phyloP scores from a whole-genome alignment of 2,113 vertebrate genomes.

The Istiophorus platypterus region DNA sequence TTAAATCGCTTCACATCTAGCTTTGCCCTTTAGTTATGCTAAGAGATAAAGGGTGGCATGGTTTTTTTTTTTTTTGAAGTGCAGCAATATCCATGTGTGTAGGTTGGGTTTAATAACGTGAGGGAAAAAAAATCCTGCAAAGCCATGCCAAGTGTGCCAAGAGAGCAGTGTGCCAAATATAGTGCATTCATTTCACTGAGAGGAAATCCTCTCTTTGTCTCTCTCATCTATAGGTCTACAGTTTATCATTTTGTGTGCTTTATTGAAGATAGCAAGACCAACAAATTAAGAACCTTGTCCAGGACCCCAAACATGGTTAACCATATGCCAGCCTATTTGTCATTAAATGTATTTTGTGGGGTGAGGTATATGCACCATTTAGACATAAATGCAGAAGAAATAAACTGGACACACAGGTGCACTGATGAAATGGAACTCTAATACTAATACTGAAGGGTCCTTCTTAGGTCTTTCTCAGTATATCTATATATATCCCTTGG shows the following conservation, averaged over 20 bases:
- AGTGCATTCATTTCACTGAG: conserved; percentile 31
- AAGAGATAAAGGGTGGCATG: conserved; percentile 11
- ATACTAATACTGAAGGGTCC: not conserved
- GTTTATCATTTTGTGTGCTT: conserved; percentile 10
- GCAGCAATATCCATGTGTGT: conserved; percentile 2
- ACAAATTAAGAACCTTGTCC: not conserved
- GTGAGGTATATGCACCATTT: not conserved
- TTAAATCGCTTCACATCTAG: conserved; percentile 22
- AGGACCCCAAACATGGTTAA: not conserved
- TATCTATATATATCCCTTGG: too few relatives aligned
- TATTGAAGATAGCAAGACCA: conserved; percentile 4
- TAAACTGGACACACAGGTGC: not conserved
- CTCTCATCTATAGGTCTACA: conserved; percentile 27
- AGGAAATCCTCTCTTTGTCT: conserved; percentile 71
- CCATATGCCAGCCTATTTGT: not conserved
- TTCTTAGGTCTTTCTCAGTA: not conserved
- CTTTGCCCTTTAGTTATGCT: conserved; percentile 42
- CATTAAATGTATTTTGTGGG: not conserved
- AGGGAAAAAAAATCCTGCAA: conserved; percentile 16
- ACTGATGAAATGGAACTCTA: not conserved
- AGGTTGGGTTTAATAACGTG: conserved; percentile 24
- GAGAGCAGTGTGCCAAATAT: conserved; percentile 40
- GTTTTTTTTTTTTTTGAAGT: conserved; percentile 23
- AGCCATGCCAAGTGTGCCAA: conserved; percentile 53
- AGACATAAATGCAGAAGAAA: not conserved